Percentiles rank a stretch among this genome's conserved stretches.
Conservation (phyloP, 2,113 vertebrate species). For the Pelvicachromis taeniatus region DNA sequence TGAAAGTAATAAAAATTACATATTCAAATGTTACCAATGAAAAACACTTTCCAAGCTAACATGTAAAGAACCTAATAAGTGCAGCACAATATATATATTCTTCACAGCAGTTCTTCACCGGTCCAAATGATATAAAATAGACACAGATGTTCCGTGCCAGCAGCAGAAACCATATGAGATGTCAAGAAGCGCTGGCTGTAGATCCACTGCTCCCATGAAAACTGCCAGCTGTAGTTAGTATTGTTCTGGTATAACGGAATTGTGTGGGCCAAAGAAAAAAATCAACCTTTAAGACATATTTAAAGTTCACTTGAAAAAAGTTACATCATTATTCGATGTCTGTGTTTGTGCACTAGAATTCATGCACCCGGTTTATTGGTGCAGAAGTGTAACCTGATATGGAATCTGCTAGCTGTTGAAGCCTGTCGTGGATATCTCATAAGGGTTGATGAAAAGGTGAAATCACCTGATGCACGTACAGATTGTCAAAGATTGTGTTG, state of each 20-base stretch:
- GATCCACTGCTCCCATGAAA: neutral
- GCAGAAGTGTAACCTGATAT: neutral
- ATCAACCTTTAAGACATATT: neutral
- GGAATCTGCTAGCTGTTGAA: neutral
- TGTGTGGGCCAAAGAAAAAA: conserved; percentile 17
- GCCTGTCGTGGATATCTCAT: neutral
- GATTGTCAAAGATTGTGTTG: neutral
- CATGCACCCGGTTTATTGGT: neutral
- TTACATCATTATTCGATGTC: neutral
- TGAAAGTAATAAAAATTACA: neutral
- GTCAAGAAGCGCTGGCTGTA: neutral
- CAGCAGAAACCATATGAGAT: neutral
- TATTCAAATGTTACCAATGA: neutral
- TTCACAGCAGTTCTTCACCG: neutral
- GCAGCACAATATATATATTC: neutral
- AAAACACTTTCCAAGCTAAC: neutral
- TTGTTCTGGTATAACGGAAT: neutral
- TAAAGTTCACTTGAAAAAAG: neutral
- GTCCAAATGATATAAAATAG: neutral
- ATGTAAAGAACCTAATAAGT: neutral
- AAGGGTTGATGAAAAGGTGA: neutral
- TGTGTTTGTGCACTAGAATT: neutral
- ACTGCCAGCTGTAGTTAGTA: conserved; percentile 5
- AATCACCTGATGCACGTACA: neutral
- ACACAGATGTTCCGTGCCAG: neutral